Evolutionary conservation across 2,888 invertebrate species (phyloP), one percentile per base, ranked within the genome.

Genomic region (Apotomis betuletana): DNA sequence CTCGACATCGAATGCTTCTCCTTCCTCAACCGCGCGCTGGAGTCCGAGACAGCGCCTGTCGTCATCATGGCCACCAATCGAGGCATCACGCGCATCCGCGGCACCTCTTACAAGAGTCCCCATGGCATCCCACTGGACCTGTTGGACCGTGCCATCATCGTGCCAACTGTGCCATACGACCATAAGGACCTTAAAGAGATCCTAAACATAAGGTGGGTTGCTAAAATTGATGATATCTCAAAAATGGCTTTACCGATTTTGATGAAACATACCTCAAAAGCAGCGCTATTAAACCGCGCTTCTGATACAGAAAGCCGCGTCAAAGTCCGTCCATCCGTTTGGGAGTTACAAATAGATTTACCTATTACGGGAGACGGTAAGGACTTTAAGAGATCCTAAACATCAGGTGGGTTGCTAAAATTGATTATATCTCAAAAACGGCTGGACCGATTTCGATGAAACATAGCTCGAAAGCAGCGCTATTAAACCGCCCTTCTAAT

Each of bases 41-140:
- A 99, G 85, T 97, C 97, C 59, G 99, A 99, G 82, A 98, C 99
- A 94, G 97, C 99, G 0, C 99, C 99, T 0, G 96, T 99, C 0
- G 97, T 99, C 0, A 98, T 99, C 57, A 99, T 99, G 98, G 99
- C 99, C 0, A 99, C 99, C 13, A 99, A 99, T 93, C 95, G 99
- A 49, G 96, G 97, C 3, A 98, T 99, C 73, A 99, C 99, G 0
- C 95, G 97, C 75, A 99, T 99, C 80, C 94, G 99, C 67, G 99
- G 99, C 38, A 99, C 99, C 15, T 96, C 96, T 83, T 98, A 99
- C 91, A 95, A 95, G 77, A 98, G 98, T 74, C 99, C 99, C 0
- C 99, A 99, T 87, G 99, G 99, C 6, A 98, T 99, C 68, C 99
- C 99, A 0, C 95, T 99, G 68, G 99, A 99, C 93, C 93, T 99